Percentiles rank a stretch among this genome's conserved stretches.
These are phyloP conservation scores for Spilarctia lutea DNA, from an alignment of 2,888 invertebrate genomes.

Conservation along the genomic window DNA sequence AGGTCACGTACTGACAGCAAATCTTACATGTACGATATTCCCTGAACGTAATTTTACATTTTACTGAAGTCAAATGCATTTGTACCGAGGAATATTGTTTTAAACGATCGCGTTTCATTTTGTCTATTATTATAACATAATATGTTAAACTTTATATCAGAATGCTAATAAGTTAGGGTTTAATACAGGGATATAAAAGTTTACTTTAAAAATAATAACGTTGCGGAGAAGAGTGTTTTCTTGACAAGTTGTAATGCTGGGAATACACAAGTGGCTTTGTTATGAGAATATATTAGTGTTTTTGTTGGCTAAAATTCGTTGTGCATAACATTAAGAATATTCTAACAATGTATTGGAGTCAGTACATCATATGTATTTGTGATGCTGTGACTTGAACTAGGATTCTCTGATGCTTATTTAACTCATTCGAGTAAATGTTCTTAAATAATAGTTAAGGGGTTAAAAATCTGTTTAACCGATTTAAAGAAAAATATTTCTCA, in stretches of 20 bases:
- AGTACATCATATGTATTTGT: neutral
- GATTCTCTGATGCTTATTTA: no score
- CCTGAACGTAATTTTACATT: constrained; percentile 48
- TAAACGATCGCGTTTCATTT: constrained; percentile 42
- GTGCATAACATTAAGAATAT: neutral
- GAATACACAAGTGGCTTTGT: neutral
- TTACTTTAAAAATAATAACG: neutral
- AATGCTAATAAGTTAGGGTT: neutral
- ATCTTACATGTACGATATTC: constrained; percentile 52
- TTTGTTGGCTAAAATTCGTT: neutral
- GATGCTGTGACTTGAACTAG: neutral
- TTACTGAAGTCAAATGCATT: constrained; percentile 49
- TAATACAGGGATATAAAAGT: neutral
- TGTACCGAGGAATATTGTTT: constrained; percentile 42
- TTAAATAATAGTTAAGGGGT: no score
- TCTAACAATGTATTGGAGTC: neutral
- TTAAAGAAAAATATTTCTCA: no score
- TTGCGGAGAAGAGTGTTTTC: neutral
- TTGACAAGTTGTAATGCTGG: neutral
- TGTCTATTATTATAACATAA: constrained; percentile 12
- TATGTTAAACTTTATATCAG: neutral
- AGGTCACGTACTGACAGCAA: constrained; percentile 49
- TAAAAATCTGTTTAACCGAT: no score
- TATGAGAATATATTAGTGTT: neutral
- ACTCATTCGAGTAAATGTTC: no score